A percentile compares a stretch with the other conserved stretches of the same genome.
These are phyloP conservation scores for Aphaenogaster floridana DNA, from an alignment of 1,140 invertebrate genomes.

Conservation along the genomic window DNA sequence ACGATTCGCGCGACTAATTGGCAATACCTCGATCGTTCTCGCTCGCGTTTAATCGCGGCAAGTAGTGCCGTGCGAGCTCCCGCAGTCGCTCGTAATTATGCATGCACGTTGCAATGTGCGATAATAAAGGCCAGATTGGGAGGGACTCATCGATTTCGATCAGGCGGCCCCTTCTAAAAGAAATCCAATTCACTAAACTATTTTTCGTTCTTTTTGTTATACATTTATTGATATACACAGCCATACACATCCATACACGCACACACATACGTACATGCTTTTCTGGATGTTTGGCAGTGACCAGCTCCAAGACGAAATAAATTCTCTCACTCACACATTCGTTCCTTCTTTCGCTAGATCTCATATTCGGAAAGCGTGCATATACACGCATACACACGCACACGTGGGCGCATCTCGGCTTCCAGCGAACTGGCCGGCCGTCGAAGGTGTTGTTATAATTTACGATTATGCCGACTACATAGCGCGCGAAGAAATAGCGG, in stretches of 20 bases:
- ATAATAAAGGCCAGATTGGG: constrained; percentile 8
- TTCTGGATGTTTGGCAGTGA: neutral
- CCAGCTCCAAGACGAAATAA: constrained; percentile 2
- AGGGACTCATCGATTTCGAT: neutral
- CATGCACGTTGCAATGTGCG: constrained; percentile 27
- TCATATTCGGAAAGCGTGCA: neutral
- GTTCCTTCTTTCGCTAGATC: constrained; percentile 20
- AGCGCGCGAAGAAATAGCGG: constrained; percentile 52
- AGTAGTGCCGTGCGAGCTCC: constrained; percentile 30
- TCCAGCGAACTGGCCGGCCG: constrained; percentile 62
- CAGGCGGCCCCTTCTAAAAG: neutral
- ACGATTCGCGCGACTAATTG: constrained; percentile 57
- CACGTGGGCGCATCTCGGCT: constrained; percentile 75
- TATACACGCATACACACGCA: neutral
- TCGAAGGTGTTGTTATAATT: constrained; percentile 84
- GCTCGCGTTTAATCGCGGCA: constrained; percentile 56
- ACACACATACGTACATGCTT: neutral
- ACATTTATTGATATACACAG: neutral
- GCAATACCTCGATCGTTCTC: constrained; percentile 61
- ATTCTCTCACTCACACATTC: constrained; percentile 8
- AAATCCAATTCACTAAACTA: neutral
- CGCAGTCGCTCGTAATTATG: constrained; percentile 42
- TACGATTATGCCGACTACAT: constrained; percentile 75
- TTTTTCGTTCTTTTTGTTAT: neutral
- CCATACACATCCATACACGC: neutral